Conservation (phyloP, 2,888 invertebrate genomes). For the Perizoma affinitatum region DNA sequence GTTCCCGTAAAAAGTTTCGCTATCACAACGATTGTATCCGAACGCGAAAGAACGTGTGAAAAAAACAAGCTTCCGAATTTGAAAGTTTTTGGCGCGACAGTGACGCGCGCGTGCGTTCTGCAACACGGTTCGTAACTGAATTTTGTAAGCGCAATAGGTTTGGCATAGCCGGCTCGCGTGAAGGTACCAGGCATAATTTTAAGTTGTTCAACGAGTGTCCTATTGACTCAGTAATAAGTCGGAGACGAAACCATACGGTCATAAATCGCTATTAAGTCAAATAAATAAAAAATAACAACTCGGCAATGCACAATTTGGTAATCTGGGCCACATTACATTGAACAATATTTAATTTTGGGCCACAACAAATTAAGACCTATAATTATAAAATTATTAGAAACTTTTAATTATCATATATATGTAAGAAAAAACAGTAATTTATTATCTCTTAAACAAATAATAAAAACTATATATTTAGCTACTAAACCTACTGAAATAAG, state of each 20-base stretch:
- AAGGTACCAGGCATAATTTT: slow-evolving; percentile 64
- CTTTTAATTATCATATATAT: too few relatives aligned
- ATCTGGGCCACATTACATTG: too few relatives aligned
- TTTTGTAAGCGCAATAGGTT: slow-evolving; percentile 76
- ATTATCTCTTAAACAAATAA: too few relatives aligned
- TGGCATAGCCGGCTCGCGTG: slow-evolving; percentile 60
- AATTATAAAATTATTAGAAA: too few relatives aligned
- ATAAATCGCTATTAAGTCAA: neutral
- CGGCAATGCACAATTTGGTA: neutral
- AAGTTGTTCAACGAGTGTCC: slow-evolving; percentile 29
- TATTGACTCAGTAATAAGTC: slow-evolving; percentile 28
- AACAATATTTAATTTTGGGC: too few relatives aligned
- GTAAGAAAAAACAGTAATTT: too few relatives aligned
- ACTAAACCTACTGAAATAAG: too few relatives aligned
- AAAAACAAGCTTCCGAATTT: slow-evolving; percentile 65
- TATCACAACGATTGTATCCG: slow-evolving; percentile 32
- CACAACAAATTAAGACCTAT: too few relatives aligned
- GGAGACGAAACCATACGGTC: slow-evolving; percentile 9
- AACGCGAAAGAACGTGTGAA: slow-evolving; percentile 46
- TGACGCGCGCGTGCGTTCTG: slow-evolving; percentile 78
- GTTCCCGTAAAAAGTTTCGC: slow-evolving; percentile 40
- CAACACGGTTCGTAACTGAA: slow-evolving; percentile 71
- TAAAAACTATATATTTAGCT: too few relatives aligned
- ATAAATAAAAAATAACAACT: neutral
- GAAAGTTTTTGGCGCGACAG: slow-evolving; percentile 72